Conservation (phyloP, 2,797 vertebrate species). For the Leontocebus nigricollis region DNA sequence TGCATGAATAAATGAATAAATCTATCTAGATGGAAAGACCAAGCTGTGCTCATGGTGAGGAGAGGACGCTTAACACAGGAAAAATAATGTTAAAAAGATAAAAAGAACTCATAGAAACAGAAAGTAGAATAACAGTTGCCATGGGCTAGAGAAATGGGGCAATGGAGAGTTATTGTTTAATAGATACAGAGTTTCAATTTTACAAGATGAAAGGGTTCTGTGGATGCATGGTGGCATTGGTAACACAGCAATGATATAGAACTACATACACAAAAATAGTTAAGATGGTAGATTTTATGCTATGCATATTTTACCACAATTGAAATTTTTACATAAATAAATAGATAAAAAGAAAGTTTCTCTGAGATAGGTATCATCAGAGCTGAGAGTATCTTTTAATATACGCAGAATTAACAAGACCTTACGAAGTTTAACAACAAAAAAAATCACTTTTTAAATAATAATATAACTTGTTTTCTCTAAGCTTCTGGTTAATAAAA, state of each 20-base stretch:
- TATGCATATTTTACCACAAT: background rate
- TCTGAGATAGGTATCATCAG: background rate
- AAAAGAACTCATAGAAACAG: background rate
- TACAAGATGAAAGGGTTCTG: background rate
- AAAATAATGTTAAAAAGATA: background rate
- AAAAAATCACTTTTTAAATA: background rate
- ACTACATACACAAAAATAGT: background rate
- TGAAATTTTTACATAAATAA: background rate
- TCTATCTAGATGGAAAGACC: background rate
- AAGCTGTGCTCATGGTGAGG: background rate
- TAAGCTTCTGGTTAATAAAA: background rate
- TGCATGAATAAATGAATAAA: background rate
- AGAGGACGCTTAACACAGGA: background rate
- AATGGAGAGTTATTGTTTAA: background rate
- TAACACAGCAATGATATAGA: background rate
- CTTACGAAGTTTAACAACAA: background rate
- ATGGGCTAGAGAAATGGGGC: background rate
- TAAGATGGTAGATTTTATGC: background rate
- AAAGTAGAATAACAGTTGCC: background rate
- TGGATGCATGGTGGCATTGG: background rate
- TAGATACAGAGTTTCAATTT: background rate
- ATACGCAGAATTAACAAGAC: background rate
- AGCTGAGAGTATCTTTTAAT: background rate
- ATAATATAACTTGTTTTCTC: background rate
- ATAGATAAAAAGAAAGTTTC: background rate